Evolutionary conservation across 2,888 invertebrate genomes (phyloP).

Genomic region (Tyria jacobaeae): DNA sequence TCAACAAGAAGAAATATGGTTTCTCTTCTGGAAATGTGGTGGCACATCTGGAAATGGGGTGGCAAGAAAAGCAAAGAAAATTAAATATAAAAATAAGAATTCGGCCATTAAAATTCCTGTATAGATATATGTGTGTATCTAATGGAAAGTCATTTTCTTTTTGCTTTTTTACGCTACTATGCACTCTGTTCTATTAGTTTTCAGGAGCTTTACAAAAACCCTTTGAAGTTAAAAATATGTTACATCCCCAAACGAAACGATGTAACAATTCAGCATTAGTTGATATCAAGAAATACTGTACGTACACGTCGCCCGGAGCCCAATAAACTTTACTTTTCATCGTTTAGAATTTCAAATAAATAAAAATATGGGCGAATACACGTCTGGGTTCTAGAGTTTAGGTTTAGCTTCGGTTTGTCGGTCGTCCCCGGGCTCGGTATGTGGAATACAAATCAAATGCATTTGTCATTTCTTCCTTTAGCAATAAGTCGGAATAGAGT

Average conservation of each 20-base stretch:
- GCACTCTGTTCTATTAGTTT: neutral
- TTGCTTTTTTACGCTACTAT: neutral
- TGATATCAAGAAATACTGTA: conserved; percentile 16
- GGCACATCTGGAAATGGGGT: no score
- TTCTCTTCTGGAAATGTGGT: no score
- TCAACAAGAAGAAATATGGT: no score
- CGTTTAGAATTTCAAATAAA: conserved; percentile 21
- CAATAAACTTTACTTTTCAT: conserved; percentile 21
- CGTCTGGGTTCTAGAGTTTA: conserved; percentile 11
- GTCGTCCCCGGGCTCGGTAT: conserved; percentile 27
- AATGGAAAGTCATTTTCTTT: neutral
- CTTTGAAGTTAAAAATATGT: neutral
- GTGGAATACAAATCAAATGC: conserved; percentile 54
- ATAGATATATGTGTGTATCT: neutral
- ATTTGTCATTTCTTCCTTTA: conserved; percentile 38
- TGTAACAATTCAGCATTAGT: conserved; percentile 11
- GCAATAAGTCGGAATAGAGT: conserved; percentile 12
- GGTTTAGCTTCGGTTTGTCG: conserved; percentile 23
- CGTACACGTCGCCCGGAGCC: conserved; percentile 1
- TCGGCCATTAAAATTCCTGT: neutral
- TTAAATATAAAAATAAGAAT: neutral
- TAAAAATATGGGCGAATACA: conserved; percentile 21
- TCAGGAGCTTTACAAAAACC: neutral
- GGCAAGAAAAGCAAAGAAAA: no score
- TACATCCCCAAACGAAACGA: neutral